A percentile compares a stretch with the other conserved stretches of the same genome.
These are phyloP conservation scores for Luehdorfia chinensis DNA, from an alignment of 1,140 invertebrate genomes.

Conservation along the genomic window DNA sequence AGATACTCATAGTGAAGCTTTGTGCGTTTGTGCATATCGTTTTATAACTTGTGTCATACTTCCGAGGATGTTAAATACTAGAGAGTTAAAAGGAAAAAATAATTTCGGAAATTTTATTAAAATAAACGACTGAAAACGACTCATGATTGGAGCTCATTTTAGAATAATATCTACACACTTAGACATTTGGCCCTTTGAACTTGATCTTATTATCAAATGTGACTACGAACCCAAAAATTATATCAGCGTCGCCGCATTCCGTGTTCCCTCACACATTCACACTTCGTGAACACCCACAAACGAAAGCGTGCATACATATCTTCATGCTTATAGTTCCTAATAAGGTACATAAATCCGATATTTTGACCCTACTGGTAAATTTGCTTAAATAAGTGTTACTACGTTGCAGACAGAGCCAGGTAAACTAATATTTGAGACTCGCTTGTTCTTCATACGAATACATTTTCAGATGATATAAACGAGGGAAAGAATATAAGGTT, in stretches of 20 bases:
- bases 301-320: neutral
- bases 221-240: conserved; percentile 48
- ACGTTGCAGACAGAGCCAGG: too few relatives aligned
- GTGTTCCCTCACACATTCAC: conserved; percentile 35
- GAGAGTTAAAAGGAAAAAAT: conserved; percentile 3
- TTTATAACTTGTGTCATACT: neutral
- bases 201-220: conserved; percentile 68
- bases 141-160: conserved; percentile 15
- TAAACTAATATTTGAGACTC: too few relatives aligned
- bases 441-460: too few relatives aligned
- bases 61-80: neutral
- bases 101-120: too few relatives aligned
- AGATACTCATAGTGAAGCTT: neutral
- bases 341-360: too few relatives aligned
- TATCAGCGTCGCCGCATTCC: conserved; percentile 58
- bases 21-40: neutral
- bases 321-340: too few relatives aligned
- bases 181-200: conserved; percentile 56
- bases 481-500: too few relatives aligned
- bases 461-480: neutral
- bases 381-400: too few relatives aligned
- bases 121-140: too few relatives aligned
- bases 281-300: conserved; percentile 1
- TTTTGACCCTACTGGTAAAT: too few relatives aligned
- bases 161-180: conserved; percentile 19